These are phyloP conservation scores for Rhinoraja longicauda DNA, from an alignment of 2,797 vertebrate species.

Conservation along the genomic window DNA sequence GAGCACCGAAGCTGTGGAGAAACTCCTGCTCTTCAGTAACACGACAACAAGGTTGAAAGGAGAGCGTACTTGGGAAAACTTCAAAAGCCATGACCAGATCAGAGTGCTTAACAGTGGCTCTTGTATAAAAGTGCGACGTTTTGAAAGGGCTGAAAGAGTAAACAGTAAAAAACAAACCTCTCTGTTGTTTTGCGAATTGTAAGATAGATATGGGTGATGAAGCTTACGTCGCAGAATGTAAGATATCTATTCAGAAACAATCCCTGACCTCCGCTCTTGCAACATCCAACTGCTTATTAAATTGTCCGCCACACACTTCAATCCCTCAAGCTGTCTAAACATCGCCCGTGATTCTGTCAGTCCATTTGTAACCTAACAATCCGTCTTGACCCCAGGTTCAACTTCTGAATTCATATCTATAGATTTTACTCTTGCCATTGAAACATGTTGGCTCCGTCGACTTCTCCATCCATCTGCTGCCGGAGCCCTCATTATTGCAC, in stretches of 20 bases:
- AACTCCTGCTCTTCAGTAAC: not conserved
- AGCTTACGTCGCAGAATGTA: not conserved
- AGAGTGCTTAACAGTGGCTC: not conserved
- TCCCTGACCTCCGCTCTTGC: not conserved
- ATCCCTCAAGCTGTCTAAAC: not conserved
- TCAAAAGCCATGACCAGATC: not conserved
- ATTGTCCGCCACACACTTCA: not conserved
- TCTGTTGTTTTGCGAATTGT: not conserved
- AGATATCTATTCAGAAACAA: not conserved
- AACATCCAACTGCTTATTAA: not conserved
- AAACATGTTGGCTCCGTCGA: too few species aligned
- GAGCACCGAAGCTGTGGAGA: not conserved
- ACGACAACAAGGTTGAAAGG: not conserved
- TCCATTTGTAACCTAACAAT: too few species aligned
- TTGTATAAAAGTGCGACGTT: not conserved
- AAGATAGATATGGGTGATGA: not conserved
- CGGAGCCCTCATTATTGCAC: not conserved
- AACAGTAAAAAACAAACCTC: not conserved
- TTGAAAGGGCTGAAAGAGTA: not conserved
- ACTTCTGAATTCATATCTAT: too few species aligned
- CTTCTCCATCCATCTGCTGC: not conserved
- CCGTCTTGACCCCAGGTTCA: too few species aligned
- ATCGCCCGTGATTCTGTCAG: too few species aligned
- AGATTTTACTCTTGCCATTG: too few species aligned
- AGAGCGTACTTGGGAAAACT: not conserved